Evolutionary conservation across 2,113 vertebrate genomes (phyloP).

Genomic region (Microtus ochrogaster): DNA sequence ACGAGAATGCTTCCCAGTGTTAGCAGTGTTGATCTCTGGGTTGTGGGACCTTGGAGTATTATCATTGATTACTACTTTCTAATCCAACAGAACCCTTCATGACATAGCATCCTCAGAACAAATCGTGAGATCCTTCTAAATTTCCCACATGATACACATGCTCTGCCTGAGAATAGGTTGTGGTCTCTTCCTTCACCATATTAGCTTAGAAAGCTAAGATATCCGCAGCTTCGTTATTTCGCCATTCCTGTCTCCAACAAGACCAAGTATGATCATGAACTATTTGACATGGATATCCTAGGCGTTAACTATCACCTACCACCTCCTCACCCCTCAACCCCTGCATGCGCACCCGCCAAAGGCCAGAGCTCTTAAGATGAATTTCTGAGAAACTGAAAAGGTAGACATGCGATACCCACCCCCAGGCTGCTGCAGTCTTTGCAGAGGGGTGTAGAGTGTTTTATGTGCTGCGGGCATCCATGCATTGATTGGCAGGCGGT

Average conservation of each 20-base stretch:
- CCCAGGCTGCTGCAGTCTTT: neutral
- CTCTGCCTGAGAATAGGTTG: neutral
- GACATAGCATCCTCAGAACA: neutral
- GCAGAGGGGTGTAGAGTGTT: neutral
- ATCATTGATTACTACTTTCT: neutral
- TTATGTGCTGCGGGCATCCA: rapidly evolving
- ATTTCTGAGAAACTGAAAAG: constrained; percentile 3
- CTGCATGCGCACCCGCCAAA: neutral
- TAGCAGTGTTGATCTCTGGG: neutral
- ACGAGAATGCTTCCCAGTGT: neutral
- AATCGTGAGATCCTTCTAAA: neutral
- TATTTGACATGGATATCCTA: neutral
- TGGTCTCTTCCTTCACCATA: neutral
- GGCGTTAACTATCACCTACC: neutral
- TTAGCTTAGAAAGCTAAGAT: neutral
- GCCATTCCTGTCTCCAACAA: neutral
- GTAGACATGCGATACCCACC: neutral
- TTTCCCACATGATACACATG: neutral
- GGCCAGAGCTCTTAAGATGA: neutral
- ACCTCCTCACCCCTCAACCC: no score
- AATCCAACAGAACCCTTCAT: constrained; percentile 19
- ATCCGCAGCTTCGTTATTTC: neutral
- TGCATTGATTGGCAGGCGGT: no score
- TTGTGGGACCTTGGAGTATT: neutral
- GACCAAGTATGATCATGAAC: neutral